These are phyloP conservation scores for Hapalemur alaotrensis DNA, from an alignment of 2,797 vertebrate genomes.

Conservation along the genomic window DNA sequence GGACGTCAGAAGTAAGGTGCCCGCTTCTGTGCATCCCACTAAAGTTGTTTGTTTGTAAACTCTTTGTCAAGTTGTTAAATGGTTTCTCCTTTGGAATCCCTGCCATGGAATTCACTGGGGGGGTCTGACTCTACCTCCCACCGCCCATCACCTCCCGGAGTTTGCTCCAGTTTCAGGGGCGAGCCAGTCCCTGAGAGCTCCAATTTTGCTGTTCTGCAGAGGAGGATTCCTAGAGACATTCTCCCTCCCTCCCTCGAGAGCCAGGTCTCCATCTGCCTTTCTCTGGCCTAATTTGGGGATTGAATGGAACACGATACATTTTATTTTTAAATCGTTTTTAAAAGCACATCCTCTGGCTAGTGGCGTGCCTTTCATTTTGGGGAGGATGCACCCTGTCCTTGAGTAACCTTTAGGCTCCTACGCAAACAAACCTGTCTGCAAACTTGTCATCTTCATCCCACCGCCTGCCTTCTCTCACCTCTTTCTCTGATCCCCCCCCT, in stretches of 20 bases:
- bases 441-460: neutral
- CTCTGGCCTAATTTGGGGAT: constrained; percentile 56
- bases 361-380: constrained; percentile 8
- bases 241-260: constrained; percentile 54
- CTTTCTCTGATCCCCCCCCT: constrained; percentile 39
- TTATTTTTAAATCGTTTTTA: constrained; percentile 67
- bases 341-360: constrained; percentile 64
- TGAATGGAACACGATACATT: constrained; percentile 72
- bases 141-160: neutral
- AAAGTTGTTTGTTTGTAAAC: neutral
- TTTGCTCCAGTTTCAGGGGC: constrained; percentile 16
- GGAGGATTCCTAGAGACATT: constrained; percentile 49
- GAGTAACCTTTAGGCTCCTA: neutral
- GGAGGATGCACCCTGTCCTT: constrained; percentile 40
- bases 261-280: constrained; percentile 38
- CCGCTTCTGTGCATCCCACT: rapidly evolving
- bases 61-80: neutral
- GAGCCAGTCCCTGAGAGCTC: neutral
- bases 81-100: neutral
- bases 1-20: neutral
- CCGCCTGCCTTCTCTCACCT: neutral
- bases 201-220: neutral
- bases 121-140: neutral
- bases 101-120: neutral
- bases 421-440: constrained; percentile 39